A percentile compares a stretch with the other conserved stretches of the same genome.
These are phyloP conservation scores for Glomeris marginata DNA, from an alignment of 2,888 invertebrate species.

Conservation along the genomic window DNA sequence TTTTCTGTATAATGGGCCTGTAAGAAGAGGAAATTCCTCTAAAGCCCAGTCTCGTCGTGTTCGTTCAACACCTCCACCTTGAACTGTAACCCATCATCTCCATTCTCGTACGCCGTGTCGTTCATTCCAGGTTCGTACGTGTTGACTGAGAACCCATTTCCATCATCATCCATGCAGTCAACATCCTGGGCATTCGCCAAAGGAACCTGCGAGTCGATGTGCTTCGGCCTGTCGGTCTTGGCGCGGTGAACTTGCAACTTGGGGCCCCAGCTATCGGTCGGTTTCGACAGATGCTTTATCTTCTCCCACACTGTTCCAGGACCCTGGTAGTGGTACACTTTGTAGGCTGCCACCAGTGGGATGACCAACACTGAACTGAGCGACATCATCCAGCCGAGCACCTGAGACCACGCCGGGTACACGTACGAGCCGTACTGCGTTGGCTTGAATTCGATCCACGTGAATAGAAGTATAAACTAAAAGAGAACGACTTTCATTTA, in stretches of 20 bases:
- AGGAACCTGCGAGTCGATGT: constrained; percentile 21
- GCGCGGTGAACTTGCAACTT: constrained; percentile 21
- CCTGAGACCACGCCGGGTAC: constrained; percentile 55
- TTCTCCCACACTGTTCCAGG: constrained; percentile 12
- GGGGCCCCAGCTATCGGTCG: constrained; percentile 28
- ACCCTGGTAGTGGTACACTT: constrained; percentile 23
- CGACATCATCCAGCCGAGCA: constrained; percentile 55
- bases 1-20: no score
- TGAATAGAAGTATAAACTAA: constrained; percentile 58
- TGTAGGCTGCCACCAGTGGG: constrained; percentile 43
- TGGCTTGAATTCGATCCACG: constrained; percentile 47
- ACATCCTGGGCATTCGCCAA: constrained; percentile 11
- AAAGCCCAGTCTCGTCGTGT: constrained; percentile 9
- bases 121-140: constrained; percentile 3
- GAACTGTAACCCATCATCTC: neutral
- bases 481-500: no score
- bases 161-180: constrained; percentile 9
- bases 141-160: constrained; percentile 4
- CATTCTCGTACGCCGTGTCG: constrained; percentile 1
- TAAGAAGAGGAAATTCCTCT: neutral
- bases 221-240: constrained; percentile 21
- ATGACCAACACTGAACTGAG: constrained; percentile 51
- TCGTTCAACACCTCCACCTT: constrained; percentile 4
- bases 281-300: constrained; percentile 22
- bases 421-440: constrained; percentile 47